A percentile compares a stretch with the other conserved stretches of the same genome.
Conservation (phyloP, 2,888 invertebrate species). For the Augochlorella aurata region DNA sequence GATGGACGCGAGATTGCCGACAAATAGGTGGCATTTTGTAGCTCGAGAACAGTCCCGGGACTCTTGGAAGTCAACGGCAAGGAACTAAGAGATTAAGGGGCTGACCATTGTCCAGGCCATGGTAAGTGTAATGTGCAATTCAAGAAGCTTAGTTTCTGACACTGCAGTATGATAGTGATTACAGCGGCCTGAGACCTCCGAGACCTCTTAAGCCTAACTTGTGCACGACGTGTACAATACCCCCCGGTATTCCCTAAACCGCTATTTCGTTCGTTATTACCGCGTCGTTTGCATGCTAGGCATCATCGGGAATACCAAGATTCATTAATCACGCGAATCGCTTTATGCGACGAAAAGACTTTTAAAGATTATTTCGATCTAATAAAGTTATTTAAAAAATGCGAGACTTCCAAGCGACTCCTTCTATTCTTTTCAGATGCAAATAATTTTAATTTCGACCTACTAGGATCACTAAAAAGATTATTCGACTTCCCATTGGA, state of each 20-base stretch:
- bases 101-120: constrained; percentile 11
- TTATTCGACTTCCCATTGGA: too few relatives aligned
- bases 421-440: too few relatives aligned
- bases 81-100: constrained; percentile 12
- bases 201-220: constrained; percentile 17
- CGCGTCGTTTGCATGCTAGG: neutral
- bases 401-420: too few relatives aligned
- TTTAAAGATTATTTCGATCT: too few relatives aligned
- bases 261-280: neutral
- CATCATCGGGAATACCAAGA: neutral
- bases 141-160: constrained; percentile 22
- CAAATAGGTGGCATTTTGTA: constrained; percentile 13
- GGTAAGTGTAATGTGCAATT: constrained; percentile 17
- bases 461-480: too few relatives aligned
- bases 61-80: constrained; percentile 2
- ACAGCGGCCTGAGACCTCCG: neutral
- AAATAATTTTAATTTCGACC: too few relatives aligned
- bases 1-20: neutral
- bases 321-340: neutral
- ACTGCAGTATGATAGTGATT: constrained; percentile 9
- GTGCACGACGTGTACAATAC: constrained; percentile 1
- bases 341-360: too few relatives aligned
- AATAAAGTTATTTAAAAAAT: too few relatives aligned
- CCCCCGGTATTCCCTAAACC: neutral
- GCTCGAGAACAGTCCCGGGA: constrained; percentile 3